phyloP scores from a whole-genome alignment of 1,140 invertebrate genomes.

The Calephelis virginiensis region DNA sequence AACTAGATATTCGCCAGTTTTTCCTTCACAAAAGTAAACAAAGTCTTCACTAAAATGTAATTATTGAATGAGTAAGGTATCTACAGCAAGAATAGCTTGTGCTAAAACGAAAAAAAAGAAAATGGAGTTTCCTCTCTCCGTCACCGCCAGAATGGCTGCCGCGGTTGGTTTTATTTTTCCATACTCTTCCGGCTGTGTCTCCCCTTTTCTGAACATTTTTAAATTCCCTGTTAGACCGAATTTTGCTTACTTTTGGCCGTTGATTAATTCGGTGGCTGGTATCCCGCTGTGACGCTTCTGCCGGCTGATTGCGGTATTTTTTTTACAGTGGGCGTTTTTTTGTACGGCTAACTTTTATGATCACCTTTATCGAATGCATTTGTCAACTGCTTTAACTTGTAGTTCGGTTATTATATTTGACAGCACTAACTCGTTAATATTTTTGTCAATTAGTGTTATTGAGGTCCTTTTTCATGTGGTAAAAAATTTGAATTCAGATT shows the following conservation, averaged over 20 bases:
- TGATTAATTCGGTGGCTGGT: slow-evolving; percentile 68
- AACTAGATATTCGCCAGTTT: too few relatives aligned
- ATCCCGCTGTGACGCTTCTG: slow-evolving; percentile 56
- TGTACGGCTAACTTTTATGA: slow-evolving; percentile 32
- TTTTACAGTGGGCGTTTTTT: slow-evolving; percentile 40
- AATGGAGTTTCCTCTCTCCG: slow-evolving; percentile 60
- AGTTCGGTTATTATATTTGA: neutral
- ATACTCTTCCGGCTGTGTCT: slow-evolving; percentile 55
- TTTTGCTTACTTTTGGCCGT: slow-evolving; percentile 61
- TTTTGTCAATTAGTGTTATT: neutral
- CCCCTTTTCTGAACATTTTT: slow-evolving; percentile 56
- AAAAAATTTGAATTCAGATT: too few relatives aligned
- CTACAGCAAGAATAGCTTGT: slow-evolving; percentile 37
- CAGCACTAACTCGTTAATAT: neutral
- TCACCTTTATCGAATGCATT: slow-evolving; percentile 32
- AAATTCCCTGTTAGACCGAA: slow-evolving; percentile 47
- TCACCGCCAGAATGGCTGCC: slow-evolving; percentile 66
- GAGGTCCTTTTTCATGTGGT: neutral
- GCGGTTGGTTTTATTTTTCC: slow-evolving; percentile 57
- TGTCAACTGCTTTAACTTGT: slow-evolving; percentile 26
- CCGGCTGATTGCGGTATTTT: slow-evolving; percentile 58
- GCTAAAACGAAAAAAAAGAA: slow-evolving; percentile 61
- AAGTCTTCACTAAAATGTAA: slow-evolving; percentile 19
- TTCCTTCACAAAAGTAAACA: too few relatives aligned
- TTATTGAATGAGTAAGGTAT: slow-evolving; percentile 21